Evolutionary conservation across 2,888 invertebrate genomes (phyloP).

Genomic region (Hypsopygia costalis): DNA sequence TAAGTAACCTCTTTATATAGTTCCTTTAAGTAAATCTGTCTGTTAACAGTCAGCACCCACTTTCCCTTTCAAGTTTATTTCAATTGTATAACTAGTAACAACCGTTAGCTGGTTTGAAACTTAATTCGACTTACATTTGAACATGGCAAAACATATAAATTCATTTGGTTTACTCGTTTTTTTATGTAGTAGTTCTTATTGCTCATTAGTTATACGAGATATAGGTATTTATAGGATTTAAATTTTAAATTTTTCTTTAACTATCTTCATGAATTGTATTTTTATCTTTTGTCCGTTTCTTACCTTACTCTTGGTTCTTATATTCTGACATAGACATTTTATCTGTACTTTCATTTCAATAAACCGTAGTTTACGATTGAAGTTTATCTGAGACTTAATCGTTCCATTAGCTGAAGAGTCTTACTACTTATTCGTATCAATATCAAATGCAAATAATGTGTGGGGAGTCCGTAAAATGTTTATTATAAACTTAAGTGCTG

Average conservation of each 20-base stretch:
- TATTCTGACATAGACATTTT: too few relatives aligned
- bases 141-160: too few relatives aligned
- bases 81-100: background rate
- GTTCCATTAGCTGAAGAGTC: slow-evolving; percentile 2
- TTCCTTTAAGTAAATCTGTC: background rate
- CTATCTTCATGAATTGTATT: too few relatives aligned
- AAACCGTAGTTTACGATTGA: background rate
- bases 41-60: background rate
- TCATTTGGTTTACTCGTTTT: too few relatives aligned
- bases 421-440: slow-evolving; percentile 11
- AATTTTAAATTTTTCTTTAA: too few relatives aligned
- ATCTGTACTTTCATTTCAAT: background rate
- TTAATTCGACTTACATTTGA: too few relatives aligned
- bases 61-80: background rate
- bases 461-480: slow-evolving; percentile 26
- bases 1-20: background rate
- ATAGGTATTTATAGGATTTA: too few relatives aligned
- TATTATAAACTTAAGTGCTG: slow-evolving; percentile 33
- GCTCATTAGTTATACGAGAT: too few relatives aligned
- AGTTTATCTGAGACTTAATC: background rate
- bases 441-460: slow-evolving; percentile 32
- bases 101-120: too few relatives aligned
- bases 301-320: too few relatives aligned
- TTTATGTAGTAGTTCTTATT: too few relatives aligned
- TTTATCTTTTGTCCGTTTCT: too few relatives aligned